These are phyloP conservation scores for Epinephelus awoara DNA, from an alignment of 2,797 vertebrate genomes.

Conservation along the genomic window DNA sequence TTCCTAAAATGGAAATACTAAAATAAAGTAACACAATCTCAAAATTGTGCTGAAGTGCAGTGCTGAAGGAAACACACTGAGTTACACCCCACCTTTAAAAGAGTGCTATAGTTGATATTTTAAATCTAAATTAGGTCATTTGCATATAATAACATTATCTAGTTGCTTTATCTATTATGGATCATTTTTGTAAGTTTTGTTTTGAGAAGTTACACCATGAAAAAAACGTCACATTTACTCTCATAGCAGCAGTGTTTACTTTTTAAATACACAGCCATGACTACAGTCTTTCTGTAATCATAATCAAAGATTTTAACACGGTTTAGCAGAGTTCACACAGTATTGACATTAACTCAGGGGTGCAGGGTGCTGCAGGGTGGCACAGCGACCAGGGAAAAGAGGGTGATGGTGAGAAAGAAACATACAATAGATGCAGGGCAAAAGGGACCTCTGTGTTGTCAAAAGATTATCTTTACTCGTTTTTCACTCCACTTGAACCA, in stretches of 20 bases:
- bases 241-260: not conserved
- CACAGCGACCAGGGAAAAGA: not conserved
- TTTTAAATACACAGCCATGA: not conserved
- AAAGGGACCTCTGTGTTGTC: no score
- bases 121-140: not conserved
- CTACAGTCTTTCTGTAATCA: not conserved
- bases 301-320: not conserved
- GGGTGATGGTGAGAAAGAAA: no score
- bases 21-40: not conserved
- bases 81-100: no score
- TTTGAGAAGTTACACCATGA: not conserved
- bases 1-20: not conserved
- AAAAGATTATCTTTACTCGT: no score
- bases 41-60: not conserved
- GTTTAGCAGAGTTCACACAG: not conserved
- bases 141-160: not conserved
- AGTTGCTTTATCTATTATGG: no score
- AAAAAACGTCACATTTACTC: not conserved
- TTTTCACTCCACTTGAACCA: no score
- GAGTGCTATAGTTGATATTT: not conserved
- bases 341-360: not conserved
- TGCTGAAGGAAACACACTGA: no score
- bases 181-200: not conserved
- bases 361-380: not conserved
- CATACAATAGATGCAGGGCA: no score